Base-by-base conservation (phyloP, 2,888 invertebrate genomes). In the Euplexia lucipara region DNA sequence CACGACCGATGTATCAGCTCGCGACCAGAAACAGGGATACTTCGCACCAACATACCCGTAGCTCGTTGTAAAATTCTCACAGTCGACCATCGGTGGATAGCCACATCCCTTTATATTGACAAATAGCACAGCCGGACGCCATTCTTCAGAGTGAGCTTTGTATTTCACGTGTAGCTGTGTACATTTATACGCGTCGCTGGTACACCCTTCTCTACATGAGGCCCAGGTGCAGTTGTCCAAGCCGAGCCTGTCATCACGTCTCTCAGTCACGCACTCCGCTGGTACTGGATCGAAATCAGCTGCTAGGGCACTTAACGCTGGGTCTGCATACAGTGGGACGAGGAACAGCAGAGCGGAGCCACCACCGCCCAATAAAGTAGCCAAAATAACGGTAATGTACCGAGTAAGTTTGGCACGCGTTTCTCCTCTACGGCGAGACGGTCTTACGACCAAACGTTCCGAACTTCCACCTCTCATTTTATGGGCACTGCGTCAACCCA, bases 31-130 rank as follows among this genome's bases (percentile, higher is more conserved):
- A 84, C 97, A 97, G 0, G 96, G 96, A 81, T 96, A 97, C 81
- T 92, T 95, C 12, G 96, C 96, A 51, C 97, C 97, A 78, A 97
- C 96, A 79, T 95, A 96, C 35, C 97, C 97, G 87, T 96, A 97
- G 75, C 96, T 96, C 60, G 96, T 96, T 12, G 97, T 97, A 89
- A 98, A 98, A 87, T 97, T 97, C 78, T 96, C 96, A 91, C 98
- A 98, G 83, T 97, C 96, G 64, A 98, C 97, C 51, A 95, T 93
- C 41, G 98, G 98, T 14, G 98, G 98, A 88, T 98, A 98, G 9
- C 98, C 98, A 90, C 98, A 98, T 61, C 98, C 98, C 88, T 98
- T 98, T 86, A 98, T 97, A 91, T 98, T 98, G 57, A 98, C 97
- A 87, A 97, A 96, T 51, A 98, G 92, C 44, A 96, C 96, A 5